Conservation (phyloP, 2,888 invertebrate genomes). For the Anagyrus pseudococci region DNA sequence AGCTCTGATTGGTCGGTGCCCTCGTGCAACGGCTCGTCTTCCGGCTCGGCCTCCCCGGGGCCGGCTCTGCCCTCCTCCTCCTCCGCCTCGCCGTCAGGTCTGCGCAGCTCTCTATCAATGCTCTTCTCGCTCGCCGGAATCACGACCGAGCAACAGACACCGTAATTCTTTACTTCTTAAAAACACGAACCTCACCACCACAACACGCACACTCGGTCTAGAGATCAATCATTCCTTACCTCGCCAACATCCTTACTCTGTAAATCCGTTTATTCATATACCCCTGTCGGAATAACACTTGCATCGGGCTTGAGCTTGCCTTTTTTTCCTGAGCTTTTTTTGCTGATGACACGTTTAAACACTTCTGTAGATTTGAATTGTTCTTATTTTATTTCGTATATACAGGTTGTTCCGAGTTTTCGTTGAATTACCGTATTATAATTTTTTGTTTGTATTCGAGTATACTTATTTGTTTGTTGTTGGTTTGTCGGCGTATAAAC, state of each 20-base stretch:
- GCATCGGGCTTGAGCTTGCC: not conserved
- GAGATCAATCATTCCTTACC: not conserved
- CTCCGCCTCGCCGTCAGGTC: constrained; percentile 51
- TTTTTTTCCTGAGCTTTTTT: not conserved
- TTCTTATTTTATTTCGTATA: too few relatives aligned
- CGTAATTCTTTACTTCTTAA: constrained; percentile 51
- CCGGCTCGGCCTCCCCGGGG: not conserved
- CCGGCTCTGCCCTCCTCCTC: constrained; percentile 10
- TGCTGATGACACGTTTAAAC: too few relatives aligned
- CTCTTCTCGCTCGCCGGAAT: constrained; percentile 57
- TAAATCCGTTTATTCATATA: too few relatives aligned
- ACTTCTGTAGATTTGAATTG: too few relatives aligned
- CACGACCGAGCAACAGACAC: constrained; percentile 52
- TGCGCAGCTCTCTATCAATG: constrained; percentile 58
- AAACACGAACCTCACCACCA: not conserved
- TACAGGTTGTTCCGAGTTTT: too few relatives aligned
- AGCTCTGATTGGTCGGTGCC: constrained; percentile 54
- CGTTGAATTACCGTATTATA: too few relatives aligned
- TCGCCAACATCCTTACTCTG: not conserved
- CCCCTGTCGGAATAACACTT: too few relatives aligned
- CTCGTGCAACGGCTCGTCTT: constrained; percentile 48
- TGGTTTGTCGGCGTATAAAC: too few relatives aligned
- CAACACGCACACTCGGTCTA: not conserved
- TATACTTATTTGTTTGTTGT: too few relatives aligned
- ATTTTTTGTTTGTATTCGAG: too few relatives aligned